These are phyloP conservation scores for Spinus olivaceus DNA, from an alignment of 2,797 vertebrate genomes.

Conservation along the genomic window DNA sequence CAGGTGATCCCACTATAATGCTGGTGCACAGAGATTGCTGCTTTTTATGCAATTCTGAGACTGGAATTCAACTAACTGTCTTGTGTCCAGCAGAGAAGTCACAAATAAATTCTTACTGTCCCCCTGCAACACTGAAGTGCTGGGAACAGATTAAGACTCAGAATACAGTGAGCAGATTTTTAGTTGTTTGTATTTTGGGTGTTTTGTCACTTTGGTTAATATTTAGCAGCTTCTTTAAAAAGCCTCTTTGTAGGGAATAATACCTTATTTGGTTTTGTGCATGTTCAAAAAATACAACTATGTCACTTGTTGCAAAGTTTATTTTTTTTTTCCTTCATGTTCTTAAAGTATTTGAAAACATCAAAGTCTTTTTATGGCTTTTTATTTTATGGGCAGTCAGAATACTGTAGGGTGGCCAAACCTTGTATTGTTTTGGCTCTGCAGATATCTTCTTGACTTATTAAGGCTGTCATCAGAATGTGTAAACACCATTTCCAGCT, in stretches of 20 bases:
- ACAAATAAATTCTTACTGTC: neutral
- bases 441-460: neutral
- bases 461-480: neutral
- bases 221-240: neutral
- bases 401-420: neutral
- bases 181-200: neutral
- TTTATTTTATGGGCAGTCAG: neutral
- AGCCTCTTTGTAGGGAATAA: neutral
- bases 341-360: neutral
- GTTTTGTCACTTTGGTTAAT: neutral
- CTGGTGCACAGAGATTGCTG: neutral
- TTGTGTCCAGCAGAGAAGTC: neutral
- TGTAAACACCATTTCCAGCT: neutral
- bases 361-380: neutral
- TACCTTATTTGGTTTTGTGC: neutral
- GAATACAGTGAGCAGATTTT: neutral
- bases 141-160: neutral
- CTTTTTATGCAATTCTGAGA: neutral
- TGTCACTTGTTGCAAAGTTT: neutral
- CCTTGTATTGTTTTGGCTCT: neutral
- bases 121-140: neutral
- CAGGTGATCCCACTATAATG: accelerated
- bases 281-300: neutral
- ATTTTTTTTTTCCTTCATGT: neutral
- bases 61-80: neutral